A percentile compares a stretch with the other conserved stretches of the same genome.
Conservation (phyloP, 2,888 invertebrate genomes). For the Torymus auratus region DNA sequence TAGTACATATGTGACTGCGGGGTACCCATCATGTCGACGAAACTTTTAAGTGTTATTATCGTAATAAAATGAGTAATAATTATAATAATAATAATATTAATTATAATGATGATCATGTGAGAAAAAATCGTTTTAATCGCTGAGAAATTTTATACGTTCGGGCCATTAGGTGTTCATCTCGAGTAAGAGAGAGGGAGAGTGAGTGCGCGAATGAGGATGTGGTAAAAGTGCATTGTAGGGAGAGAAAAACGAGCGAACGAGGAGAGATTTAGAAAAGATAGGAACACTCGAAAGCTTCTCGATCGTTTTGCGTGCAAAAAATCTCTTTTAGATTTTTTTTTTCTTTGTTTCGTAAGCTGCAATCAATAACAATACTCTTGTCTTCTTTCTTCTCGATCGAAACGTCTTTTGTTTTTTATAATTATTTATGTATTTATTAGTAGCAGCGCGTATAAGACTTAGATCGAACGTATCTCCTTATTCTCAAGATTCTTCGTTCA, state of each 20-base stretch:
- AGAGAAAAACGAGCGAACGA: not conserved
- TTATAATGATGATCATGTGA: slow-evolving; percentile 23
- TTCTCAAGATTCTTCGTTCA: slow-evolving; percentile 4
- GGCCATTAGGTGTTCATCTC: slow-evolving; percentile 65
- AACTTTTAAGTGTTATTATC: slow-evolving; percentile 37
- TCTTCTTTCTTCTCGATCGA: not conserved
- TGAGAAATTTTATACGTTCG: slow-evolving; percentile 57
- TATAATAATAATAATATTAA: slow-evolving; percentile 33
- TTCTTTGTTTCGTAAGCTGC: slow-evolving; percentile 8
- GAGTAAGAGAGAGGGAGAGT: slow-evolving; percentile 11
- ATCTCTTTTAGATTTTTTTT: slow-evolving; percentile 1
- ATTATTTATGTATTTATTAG: slow-evolving; percentile 31
- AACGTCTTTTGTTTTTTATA: slow-evolving; percentile 14
- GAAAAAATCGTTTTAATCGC: slow-evolving; percentile 30
- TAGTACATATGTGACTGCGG: slow-evolving; percentile 11
- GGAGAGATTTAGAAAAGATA: slow-evolving; percentile 4
- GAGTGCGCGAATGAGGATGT: slow-evolving; percentile 29
- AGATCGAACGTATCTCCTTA: not conserved
- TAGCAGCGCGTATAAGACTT: not conserved
- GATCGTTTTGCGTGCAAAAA: not conserved
- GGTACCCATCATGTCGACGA: slow-evolving; percentile 47
- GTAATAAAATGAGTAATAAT: too few species aligned
- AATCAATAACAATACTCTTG: slow-evolving; percentile 28
- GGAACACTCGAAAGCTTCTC: slow-evolving; percentile 2
- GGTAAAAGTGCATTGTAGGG: not conserved